Conservation (phyloP, 1,140 invertebrate genomes). For the Drosophila ogumai region DNA sequence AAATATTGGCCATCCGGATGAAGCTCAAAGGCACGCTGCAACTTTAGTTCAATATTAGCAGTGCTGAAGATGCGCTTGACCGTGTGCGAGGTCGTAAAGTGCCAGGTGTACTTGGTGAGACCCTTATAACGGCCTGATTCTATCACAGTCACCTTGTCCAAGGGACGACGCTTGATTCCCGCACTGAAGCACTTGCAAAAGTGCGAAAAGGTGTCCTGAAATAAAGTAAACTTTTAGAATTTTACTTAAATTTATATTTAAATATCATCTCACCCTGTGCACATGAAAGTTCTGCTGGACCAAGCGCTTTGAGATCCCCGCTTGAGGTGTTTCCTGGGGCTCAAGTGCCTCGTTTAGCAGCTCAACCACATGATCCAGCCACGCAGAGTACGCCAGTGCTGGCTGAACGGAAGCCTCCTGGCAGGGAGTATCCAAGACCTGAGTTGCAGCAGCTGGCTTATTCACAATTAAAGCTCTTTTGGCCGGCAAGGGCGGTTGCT, state of each 20-base stretch:
- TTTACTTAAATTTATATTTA: neutral
- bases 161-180: constrained; percentile 69
- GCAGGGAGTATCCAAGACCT: constrained; percentile 24
- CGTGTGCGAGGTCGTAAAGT: constrained; percentile 59
- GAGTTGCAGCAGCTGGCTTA: neutral
- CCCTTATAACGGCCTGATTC: constrained; percentile 72
- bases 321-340: constrained; percentile 14
- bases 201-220: constrained; percentile 76
- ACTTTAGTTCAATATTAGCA: constrained; percentile 60
- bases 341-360: constrained; percentile 61
- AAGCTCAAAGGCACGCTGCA: constrained; percentile 63
- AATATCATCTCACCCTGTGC: constrained; percentile 47
- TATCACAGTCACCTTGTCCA: constrained; percentile 54
- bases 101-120: constrained; percentile 72
- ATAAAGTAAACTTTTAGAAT: neutral
- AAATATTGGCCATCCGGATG: constrained; percentile 41
- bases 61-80: constrained; percentile 73
- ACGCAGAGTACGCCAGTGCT: constrained; percentile 62
- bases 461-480: constrained; percentile 72
- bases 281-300: constrained; percentile 69
- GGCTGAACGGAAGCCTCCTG: constrained; percentile 42
- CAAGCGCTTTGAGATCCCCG: constrained; percentile 9
- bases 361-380: constrained; percentile 80
- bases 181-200: constrained; percentile 73
- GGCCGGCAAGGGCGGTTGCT: constrained; percentile 62